Percentiles rank a stretch among this genome's conserved stretches.
Conservation (phyloP, 1,140 invertebrate genomes). For the Bombus ignitus region DNA sequence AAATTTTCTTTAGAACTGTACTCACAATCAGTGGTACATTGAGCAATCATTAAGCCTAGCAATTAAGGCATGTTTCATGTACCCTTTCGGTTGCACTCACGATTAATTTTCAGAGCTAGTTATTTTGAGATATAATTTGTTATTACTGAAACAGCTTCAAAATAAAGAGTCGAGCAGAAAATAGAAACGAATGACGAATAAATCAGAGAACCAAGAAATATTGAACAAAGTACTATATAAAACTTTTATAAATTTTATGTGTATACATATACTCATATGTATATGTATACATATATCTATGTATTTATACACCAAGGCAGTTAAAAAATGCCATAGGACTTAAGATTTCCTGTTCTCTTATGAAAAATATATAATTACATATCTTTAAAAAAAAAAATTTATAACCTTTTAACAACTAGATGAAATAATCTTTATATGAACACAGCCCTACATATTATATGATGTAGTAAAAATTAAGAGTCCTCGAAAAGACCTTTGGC, state of each 20-base stretch:
- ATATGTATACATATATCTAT: neutral
- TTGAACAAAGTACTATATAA: neutral
- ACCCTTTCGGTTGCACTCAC: conserved; percentile 24
- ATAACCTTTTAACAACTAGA: conserved; percentile 43
- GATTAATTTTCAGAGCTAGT: conserved; percentile 2
- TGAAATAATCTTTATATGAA: conserved; percentile 54
- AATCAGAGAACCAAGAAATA: conserved; percentile 28
- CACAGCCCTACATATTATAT: conserved; percentile 62
- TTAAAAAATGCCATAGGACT: conserved; percentile 15
- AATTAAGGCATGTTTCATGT: conserved; percentile 62
- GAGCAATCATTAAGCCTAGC: conserved; percentile 62
- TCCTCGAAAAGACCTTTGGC: conserved; percentile 60
- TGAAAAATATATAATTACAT: conserved; percentile 19
- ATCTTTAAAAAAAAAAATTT: conserved; percentile 1
- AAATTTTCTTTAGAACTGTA: conserved; percentile 54
- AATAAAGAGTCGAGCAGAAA: neutral
- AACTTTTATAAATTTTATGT: conserved; percentile 1
- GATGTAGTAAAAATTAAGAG: conserved; percentile 59
- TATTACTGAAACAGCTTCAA: conserved; percentile 7
- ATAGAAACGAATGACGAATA: conserved; percentile 9
- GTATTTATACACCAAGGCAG: neutral
- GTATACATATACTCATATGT: neutral
- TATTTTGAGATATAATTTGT: conserved; percentile 6
- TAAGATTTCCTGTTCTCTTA: conserved; percentile 16
- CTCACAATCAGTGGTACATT: conserved; percentile 57